A percentile compares a stretch with the other conserved stretches of the same genome.
These are phyloP conservation scores for Tamias sibiricus DNA, from an alignment of 2,113 vertebrate species.

Conservation along the genomic window DNA sequence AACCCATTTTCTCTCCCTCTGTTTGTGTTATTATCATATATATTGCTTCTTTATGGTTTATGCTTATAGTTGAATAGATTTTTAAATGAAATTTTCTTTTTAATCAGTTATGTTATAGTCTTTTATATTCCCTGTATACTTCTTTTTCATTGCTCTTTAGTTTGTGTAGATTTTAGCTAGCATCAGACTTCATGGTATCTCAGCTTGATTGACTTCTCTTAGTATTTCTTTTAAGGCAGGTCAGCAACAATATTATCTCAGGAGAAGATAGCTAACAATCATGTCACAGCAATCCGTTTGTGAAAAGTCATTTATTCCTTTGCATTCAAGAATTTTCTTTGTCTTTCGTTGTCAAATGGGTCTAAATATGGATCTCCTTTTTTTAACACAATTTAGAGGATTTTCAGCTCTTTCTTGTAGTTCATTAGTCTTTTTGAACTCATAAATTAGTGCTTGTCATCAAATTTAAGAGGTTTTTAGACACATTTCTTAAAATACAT, in stretches of 20 bases:
- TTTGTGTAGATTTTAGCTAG: background rate
- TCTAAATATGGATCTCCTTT: background rate
- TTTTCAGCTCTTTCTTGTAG: accelerated
- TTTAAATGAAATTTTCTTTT: background rate
- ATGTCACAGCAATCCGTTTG: too few species aligned
- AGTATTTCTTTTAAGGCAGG: background rate
- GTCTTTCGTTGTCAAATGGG: background rate
- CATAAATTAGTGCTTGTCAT: background rate
- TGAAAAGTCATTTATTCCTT: background rate
- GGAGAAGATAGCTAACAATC: background rate
- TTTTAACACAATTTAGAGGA: background rate
- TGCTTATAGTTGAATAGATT: background rate
- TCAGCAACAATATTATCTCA: background rate
- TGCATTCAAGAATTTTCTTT: background rate
- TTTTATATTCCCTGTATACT: background rate
- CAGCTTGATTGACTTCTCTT: background rate
- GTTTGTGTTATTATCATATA: background rate
- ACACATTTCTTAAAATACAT: too few species aligned
- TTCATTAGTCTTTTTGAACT: background rate
- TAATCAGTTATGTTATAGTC: background rate
- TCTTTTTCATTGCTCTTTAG: background rate
- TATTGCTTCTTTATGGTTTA: background rate
- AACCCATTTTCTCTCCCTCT: background rate
- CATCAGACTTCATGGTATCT: too few species aligned
- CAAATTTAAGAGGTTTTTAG: background rate